Percentiles rank a stretch among this genome's conserved stretches.
phyloP scores from a whole-genome alignment of 2,888 invertebrate species.

The Osmoderma eremita region DNA sequence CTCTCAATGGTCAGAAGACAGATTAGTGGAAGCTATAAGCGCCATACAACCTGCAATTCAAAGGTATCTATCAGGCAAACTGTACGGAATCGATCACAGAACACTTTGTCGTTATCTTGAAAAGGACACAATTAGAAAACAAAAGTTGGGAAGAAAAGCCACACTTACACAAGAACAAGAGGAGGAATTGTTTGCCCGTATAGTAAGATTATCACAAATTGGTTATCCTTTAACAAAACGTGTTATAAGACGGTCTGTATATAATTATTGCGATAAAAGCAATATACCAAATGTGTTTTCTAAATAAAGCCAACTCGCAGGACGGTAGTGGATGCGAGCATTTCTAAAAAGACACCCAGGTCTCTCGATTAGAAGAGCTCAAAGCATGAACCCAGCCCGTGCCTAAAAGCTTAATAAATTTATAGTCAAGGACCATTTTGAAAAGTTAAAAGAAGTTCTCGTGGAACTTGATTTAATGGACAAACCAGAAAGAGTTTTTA shows the following conservation, averaged over 20 bases:
- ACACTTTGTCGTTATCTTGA: too few relatives aligned
- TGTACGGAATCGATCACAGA: too few relatives aligned
- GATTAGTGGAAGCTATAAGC: too few relatives aligned
- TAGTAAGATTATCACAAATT: background rate
- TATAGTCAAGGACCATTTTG: constrained; percentile 37
- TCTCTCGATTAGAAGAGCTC: constrained; percentile 49
- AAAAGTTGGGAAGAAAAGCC: too few relatives aligned
- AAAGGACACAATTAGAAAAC: too few relatives aligned
- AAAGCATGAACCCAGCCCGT: constrained; percentile 50
- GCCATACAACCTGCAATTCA: too few relatives aligned
- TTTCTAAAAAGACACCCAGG: constrained; percentile 42
- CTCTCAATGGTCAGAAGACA: too few relatives aligned
- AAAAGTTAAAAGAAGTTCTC: constrained; percentile 49
- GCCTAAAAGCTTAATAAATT: constrained; percentile 49
- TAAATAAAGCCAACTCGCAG: background rate
- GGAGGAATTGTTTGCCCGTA: too few relatives aligned
- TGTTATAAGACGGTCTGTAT: background rate
- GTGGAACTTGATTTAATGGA: constrained; percentile 44
- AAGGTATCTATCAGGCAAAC: too few relatives aligned
- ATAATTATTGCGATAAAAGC: background rate
- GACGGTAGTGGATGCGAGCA: background rate
- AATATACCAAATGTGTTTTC: background rate
- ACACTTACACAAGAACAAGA: too few relatives aligned
- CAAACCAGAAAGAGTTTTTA: constrained; percentile 49
- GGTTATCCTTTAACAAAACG: background rate